phyloP scores from a whole-genome alignment of 2,797 vertebrate genomes.

The Dendrocincla tyrannina region DNA sequence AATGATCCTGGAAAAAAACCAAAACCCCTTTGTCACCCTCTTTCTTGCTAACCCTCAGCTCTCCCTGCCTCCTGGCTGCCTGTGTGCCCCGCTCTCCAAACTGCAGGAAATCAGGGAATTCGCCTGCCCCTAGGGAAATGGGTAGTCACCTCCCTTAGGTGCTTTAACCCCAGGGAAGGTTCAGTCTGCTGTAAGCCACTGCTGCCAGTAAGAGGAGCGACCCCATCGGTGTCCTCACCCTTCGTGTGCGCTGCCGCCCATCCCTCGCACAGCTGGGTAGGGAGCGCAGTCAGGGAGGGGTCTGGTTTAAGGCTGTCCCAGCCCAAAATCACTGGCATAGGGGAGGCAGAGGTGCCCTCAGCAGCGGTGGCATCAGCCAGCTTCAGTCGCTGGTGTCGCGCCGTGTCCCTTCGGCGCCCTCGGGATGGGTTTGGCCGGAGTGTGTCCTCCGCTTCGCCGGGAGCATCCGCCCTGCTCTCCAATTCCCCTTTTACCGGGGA shows the following conservation, averaged over 20 bases:
- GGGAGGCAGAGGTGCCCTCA: neutral
- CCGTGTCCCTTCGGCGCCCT: neutral
- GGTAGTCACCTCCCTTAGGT: neutral
- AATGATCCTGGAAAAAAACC: neutral
- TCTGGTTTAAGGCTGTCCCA: rapidly evolving
- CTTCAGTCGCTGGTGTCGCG: rapidly evolving
- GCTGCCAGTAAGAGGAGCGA: neutral
- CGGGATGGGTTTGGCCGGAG: neutral
- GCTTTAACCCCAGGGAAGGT: neutral
- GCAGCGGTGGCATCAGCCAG: neutral
- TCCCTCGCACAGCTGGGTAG: rapidly evolving
- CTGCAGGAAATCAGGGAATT: neutral
- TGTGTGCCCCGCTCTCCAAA: neutral
- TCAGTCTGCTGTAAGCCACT: neutral
- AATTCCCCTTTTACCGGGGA: rapidly evolving
- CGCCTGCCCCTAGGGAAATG: rapidly evolving
- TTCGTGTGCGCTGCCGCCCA: neutral
- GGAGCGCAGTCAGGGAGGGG: neutral
- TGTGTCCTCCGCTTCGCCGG: too few species aligned
- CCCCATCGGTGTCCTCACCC: neutral
- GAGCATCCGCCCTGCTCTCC: neutral
- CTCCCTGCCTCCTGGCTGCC: neutral
- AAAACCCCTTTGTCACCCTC: rapidly evolving
- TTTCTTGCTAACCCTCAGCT: neutral
- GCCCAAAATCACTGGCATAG: neutral